Conservation (phyloP, 2,797 vertebrate genomes). For the Eulemur rubriventer region DNA sequence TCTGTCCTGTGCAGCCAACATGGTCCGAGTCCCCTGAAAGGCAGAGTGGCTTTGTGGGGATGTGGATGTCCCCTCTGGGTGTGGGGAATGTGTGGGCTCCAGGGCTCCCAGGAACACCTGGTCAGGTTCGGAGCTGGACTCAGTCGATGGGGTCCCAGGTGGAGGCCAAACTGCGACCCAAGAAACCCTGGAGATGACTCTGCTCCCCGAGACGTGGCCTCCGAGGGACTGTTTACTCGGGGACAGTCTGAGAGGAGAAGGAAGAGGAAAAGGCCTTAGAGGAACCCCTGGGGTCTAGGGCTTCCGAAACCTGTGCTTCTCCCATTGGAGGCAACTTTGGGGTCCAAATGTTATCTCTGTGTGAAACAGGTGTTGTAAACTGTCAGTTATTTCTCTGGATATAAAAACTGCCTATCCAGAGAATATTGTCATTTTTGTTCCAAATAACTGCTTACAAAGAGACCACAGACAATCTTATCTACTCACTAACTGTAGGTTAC, state of each 20-base stretch:
- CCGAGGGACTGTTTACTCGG: background rate
- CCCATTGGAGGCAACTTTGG: background rate
- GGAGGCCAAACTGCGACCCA: no score
- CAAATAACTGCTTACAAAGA: background rate
- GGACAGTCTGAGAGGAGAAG: background rate
- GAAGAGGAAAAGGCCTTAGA: background rate
- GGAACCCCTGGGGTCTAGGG: rapidly evolving
- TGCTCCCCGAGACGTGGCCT: background rate
- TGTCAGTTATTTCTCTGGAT: background rate
- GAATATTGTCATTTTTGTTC: background rate
- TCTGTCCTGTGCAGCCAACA: background rate
- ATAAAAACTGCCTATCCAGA: background rate
- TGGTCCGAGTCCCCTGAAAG: no score
- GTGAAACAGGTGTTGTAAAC: background rate
- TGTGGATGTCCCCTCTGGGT: background rate
- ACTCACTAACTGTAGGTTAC: background rate
- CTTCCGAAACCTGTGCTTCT: no score
- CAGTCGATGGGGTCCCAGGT: background rate
- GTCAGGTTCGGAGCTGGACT: background rate
- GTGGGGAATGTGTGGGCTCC: no score
- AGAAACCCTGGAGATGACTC: background rate
- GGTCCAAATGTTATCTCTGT: no score
- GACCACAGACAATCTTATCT: rapidly evolving
- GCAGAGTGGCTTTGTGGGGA: background rate
- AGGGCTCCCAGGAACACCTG: no score